Evolutionary conservation across 2,113 vertebrate species (phyloP).

Genomic region (Hyla sarda): DNA sequence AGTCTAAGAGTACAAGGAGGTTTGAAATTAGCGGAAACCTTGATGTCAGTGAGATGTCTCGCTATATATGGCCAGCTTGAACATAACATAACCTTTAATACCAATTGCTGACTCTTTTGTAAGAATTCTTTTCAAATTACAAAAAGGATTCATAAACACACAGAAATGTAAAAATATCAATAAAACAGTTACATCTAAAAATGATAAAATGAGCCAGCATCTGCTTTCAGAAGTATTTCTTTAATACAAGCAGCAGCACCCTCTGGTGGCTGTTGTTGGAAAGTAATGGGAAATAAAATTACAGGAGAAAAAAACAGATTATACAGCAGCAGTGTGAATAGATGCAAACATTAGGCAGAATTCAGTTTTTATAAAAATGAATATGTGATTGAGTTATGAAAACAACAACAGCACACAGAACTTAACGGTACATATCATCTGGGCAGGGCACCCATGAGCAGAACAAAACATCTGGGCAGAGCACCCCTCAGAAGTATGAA

Average conservation of each 20-base stretch:
- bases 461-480: background rate
- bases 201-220: background rate
- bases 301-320: background rate
- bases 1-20: no score
- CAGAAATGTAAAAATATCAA: background rate
- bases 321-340: slow-evolving; percentile 10
- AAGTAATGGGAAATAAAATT: background rate
- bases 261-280: slow-evolving; percentile 34
- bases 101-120: no score
- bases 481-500: no score
- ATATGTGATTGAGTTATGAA: slow-evolving; percentile 10
- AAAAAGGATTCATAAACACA: no score
- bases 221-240: slow-evolving; percentile 8
- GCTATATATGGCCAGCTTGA: no score
- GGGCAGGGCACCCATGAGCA: background rate
- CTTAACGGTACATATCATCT: background rate
- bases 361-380: slow-evolving; percentile 1
- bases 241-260: slow-evolving; percentile 38
- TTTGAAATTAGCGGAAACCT: no score
- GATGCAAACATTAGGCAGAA: background rate
- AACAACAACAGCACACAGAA: background rate
- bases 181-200: background rate
- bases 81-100: no score
- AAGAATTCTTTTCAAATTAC: no score
- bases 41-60: no score